Percentiles rank a stretch among this genome's conserved stretches.
phyloP scores from a whole-genome alignment of 2,113 vertebrate species.

The Petrocephalus microphthalmus region DNA sequence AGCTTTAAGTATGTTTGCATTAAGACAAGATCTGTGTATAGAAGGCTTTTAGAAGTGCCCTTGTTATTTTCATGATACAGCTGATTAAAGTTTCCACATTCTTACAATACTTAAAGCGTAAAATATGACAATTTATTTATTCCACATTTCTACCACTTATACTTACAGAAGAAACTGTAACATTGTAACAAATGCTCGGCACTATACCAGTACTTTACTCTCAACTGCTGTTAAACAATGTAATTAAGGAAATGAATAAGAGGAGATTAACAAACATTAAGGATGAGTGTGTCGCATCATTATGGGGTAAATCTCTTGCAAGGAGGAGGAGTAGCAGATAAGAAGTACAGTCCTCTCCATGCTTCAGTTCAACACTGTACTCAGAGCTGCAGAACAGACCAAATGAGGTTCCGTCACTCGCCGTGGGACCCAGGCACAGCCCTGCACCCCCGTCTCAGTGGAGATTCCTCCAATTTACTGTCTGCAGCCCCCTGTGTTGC shows the following conservation, averaged over 20 bases:
- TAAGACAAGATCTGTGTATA: not conserved
- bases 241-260: constrained; percentile 3
- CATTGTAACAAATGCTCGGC: not conserved
- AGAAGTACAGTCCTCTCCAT: constrained; percentile 39
- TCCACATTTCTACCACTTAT: not conserved
- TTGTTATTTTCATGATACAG: not conserved
- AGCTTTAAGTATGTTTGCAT: constrained; percentile 5
- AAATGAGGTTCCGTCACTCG: constrained; percentile 20
- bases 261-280: not conserved
- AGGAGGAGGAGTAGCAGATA: not conserved
- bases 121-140: constrained; percentile 4
- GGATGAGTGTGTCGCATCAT: constrained; percentile 23
- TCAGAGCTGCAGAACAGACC: constrained; percentile 22
- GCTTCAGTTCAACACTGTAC: constrained; percentile 41
- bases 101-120: not conserved
- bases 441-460: not conserved
- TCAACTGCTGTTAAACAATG: not conserved
- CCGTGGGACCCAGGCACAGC: not conserved
- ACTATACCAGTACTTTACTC: not conserved
- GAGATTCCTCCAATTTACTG: not conserved
- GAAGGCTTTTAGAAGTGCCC: constrained; percentile 12
- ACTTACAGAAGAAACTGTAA: not conserved
- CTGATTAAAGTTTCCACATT: constrained; percentile 3
- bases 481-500: not conserved
- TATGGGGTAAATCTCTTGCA: not conserved